phyloP scores from a whole-genome alignment of 2,113 vertebrate species.

The Phyllopteryx taeniolatus region DNA sequence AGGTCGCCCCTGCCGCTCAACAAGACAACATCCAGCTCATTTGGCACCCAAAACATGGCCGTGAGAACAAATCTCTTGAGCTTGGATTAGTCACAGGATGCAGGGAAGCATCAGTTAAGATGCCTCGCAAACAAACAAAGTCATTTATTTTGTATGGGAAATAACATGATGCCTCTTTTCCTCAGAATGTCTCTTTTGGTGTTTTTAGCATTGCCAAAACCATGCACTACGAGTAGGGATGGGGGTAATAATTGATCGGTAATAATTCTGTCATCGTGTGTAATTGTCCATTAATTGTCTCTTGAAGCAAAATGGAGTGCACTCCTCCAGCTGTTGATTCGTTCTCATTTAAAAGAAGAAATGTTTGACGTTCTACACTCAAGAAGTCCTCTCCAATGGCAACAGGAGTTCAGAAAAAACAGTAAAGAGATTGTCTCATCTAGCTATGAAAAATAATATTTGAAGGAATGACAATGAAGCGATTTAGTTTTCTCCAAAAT shows the following conservation, averaged over 20 bases:
- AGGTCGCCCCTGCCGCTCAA: slow-evolving; percentile 49
- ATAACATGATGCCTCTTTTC: not conserved
- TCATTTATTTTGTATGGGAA: slow-evolving; percentile 10
- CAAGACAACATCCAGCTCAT: slow-evolving; percentile 56
- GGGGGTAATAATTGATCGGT: not conserved
- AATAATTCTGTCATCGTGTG: not conserved
- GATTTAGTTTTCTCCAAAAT: too few species aligned
- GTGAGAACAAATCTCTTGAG: slow-evolving; percentile 34
- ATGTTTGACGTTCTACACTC: not conserved
- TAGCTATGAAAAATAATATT: too few species aligned
- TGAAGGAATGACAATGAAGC: too few species aligned
- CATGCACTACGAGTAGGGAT: not conserved
- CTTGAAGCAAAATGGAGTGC: not conserved
- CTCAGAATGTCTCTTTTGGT: not conserved
- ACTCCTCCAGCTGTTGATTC: not conserved
- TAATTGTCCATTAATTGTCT: not conserved
- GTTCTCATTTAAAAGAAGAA: not conserved
- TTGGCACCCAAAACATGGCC: slow-evolving; percentile 44
- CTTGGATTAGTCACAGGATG: slow-evolving; percentile 22
- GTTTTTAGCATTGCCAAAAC: not conserved
- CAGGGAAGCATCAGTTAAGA: slow-evolving; percentile 13
- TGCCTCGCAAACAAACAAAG: not conserved
- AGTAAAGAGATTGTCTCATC: too few species aligned
- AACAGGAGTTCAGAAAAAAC: too few species aligned
- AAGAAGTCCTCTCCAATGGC: not conserved